Evolutionary conservation across 2,797 vertebrate genomes (phyloP).

Genomic region (Danio albolineatus): DNA sequence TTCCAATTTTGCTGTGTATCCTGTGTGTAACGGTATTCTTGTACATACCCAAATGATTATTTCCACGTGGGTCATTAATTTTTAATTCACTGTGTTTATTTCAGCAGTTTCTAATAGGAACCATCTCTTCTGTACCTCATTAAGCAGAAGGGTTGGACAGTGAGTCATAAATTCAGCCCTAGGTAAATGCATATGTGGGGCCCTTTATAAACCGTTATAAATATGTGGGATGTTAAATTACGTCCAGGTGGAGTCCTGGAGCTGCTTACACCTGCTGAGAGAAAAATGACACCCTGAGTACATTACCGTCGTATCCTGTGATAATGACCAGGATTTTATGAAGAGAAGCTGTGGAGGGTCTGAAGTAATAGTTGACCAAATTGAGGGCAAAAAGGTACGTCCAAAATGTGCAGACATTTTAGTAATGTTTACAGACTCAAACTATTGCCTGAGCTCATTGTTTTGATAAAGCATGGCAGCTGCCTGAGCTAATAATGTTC

Average conservation of each 20-base stretch:
- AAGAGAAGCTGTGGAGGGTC: slow-evolving; percentile 31
- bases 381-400: not conserved
- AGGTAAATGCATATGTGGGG: slow-evolving; percentile 12
- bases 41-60: slow-evolving; percentile 16
- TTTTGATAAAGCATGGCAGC: slow-evolving; percentile 28
- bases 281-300: slow-evolving; percentile 60
- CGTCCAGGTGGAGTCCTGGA: slow-evolving; percentile 69
- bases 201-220: slow-evolving; percentile 39
- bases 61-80: slow-evolving; percentile 29
- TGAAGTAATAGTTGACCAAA: not conserved
- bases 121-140: slow-evolving; percentile 32
- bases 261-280: slow-evolving; percentile 65
- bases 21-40: slow-evolving; percentile 23
- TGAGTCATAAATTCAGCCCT: slow-evolving; percentile 39
- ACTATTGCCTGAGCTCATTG: slow-evolving; percentile 11
- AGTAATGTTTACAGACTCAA: not conserved
- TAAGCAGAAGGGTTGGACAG: slow-evolving; percentile 30
- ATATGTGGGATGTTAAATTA: slow-evolving; percentile 64
- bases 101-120: slow-evolving; percentile 25
- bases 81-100: slow-evolving; percentile 42
- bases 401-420: not conserved
- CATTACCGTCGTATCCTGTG: slow-evolving; percentile 59
- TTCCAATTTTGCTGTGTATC: slow-evolving; percentile 6
- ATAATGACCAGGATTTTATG: slow-evolving; percentile 23
- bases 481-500: not conserved